Base-by-base conservation (phyloP, 2,113 vertebrate genomes). In the Nyctibius bracteatus region DNA sequence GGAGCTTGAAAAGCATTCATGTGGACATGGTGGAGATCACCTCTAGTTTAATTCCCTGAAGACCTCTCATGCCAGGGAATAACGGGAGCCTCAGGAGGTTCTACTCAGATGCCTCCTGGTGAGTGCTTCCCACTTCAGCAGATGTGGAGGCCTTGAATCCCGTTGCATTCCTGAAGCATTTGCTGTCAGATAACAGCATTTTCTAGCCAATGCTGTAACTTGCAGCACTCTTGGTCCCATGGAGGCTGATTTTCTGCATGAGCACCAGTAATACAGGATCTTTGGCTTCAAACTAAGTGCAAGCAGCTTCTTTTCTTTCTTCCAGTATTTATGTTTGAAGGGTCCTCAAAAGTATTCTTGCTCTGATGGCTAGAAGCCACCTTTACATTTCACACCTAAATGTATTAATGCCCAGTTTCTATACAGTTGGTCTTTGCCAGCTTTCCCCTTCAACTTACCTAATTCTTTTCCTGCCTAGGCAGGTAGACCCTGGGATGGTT, bases 301-400 rank as follows among this genome's bases (percentile, higher is more conserved):
- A 70, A 81, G 72, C 46, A 84, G 12, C 63, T 83, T 86, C n/a
- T 78, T 96, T 73, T 86, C 41, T 78, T 28, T 86, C 77, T 59
- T 77, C 44, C 41, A 43, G 66, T 86, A 8, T 89, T 90, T 66
- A 35, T 59, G 30, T 90, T 63, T 82, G 30, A 84, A 89, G 66
- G 28, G 52, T 79, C 44, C 54, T 88, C 74, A 25, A 61, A 94
- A 87, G 31, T 57, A 73, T 93, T 83, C 49, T 68, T 84, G 17
- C 24, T 86, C 44, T 1, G 1, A 21, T 78, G 84, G 68, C 87
- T 89, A n/a, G 55, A 74, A 78, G 59, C 68, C 82, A 94, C 9
- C 37, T 70, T 49, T 28, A 15, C 31, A 23, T 66, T 77, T 81
- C 46, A 61, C 35, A 77, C 55, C 33, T 39, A 19, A 31, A 37